Evolutionary conservation across 2,888 invertebrate genomes (phyloP).

Genomic region (Lycia hirtaria): DNA sequence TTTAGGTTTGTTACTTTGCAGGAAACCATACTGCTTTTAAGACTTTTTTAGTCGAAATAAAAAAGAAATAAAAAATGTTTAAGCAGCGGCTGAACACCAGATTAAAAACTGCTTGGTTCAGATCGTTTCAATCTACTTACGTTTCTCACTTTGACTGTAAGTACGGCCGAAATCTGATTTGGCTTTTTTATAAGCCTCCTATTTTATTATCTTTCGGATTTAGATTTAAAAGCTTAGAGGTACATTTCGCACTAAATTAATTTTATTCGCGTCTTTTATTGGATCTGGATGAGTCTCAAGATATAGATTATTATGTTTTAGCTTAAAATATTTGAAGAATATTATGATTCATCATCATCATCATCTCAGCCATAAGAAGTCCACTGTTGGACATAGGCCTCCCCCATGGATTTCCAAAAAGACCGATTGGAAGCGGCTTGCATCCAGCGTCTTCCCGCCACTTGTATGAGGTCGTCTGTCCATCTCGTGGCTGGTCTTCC

Average conservation of each 20-base stretch:
- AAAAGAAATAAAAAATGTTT: constrained; percentile 7
- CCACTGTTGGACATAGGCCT: too few relatives aligned
- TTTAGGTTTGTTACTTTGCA: too few relatives aligned
- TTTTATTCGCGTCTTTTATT: background rate
- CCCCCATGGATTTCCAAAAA: too few relatives aligned
- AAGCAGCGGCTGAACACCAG: constrained; percentile 12
- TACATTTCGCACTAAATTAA: constrained; percentile 4
- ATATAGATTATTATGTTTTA: background rate
- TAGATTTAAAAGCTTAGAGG: constrained; percentile 7
- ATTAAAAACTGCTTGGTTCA: constrained; percentile 14
- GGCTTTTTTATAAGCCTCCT: constrained; percentile 4
- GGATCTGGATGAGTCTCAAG: background rate
- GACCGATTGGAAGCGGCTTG: too few relatives aligned
- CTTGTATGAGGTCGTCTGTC: too few relatives aligned
- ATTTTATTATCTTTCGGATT: constrained; percentile 5
- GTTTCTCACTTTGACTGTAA: constrained; percentile 5
- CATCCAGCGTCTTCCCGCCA: too few relatives aligned
- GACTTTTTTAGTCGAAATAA: too few relatives aligned
- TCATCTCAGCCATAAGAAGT: too few relatives aligned
- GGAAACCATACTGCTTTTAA: too few relatives aligned
- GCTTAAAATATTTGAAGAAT: background rate
- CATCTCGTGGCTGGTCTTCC: too few relatives aligned
- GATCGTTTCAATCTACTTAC: constrained; percentile 4
- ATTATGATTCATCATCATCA: background rate
- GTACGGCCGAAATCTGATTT: constrained; percentile 4